These are phyloP conservation scores for Acanthoscelides obtectus DNA, from an alignment of 2,888 invertebrate species.

Conservation along the genomic window DNA sequence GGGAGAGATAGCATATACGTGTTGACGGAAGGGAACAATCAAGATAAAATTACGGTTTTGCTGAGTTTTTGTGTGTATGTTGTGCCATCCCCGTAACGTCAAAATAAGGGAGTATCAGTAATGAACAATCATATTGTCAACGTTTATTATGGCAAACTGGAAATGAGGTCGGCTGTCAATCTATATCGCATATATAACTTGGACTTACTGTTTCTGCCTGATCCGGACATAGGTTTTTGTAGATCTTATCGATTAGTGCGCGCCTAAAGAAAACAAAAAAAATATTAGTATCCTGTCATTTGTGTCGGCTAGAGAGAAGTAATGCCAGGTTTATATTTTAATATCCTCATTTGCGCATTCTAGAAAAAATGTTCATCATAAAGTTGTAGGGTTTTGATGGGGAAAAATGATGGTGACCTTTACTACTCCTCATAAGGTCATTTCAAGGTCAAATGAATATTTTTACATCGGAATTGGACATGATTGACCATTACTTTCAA, in stretches of 20 bases:
- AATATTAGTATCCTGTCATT: background rate
- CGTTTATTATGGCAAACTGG: background rate
- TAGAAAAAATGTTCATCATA: too few species aligned
- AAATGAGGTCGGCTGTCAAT: background rate
- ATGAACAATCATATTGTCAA: background rate
- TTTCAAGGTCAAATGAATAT: too few species aligned
- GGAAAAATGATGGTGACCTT: too few species aligned
- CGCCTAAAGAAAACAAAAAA: constrained; percentile 55
- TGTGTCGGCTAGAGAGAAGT: constrained; percentile 1
- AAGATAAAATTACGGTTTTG: background rate
- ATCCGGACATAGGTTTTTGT: constrained; percentile 73
- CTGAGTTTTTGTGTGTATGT: background rate
- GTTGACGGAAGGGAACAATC: background rate
- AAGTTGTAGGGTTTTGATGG: too few species aligned
- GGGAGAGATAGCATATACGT: background rate
- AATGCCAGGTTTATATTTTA: too few species aligned
- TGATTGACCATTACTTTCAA: too few species aligned
- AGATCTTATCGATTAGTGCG: constrained; percentile 72
- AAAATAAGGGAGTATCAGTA: background rate
- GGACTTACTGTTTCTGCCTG: constrained; percentile 64
- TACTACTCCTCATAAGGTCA: too few species aligned
- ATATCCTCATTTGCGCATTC: too few species aligned
- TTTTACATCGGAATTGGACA: too few species aligned
- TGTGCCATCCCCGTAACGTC: background rate
- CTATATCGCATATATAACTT: background rate